Conservation (phyloP, 1,140 invertebrate species). For the Orchesella cincta region DNA sequence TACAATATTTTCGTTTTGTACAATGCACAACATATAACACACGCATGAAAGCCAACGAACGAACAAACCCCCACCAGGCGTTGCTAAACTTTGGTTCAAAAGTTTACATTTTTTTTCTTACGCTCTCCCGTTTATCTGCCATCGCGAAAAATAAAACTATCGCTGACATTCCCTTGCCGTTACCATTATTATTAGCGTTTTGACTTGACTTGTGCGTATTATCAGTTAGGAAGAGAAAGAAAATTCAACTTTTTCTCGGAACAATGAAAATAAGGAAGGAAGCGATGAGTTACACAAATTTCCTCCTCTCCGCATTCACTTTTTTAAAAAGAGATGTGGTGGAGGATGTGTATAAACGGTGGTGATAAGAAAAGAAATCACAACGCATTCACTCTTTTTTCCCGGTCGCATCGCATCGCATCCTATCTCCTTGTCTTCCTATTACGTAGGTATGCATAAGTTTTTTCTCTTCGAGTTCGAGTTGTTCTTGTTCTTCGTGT, state of each 20-base stretch:
- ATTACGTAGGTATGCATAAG: too few relatives aligned
- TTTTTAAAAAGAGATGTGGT: neutral
- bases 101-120: too few relatives aligned
- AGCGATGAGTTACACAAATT: slow-evolving; percentile 4
- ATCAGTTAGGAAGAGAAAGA: neutral
- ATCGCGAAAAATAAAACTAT: too few relatives aligned
- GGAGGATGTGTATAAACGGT: too few relatives aligned
- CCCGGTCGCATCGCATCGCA: too few relatives aligned
- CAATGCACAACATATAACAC: too few relatives aligned
- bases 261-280: slow-evolving; percentile 9
- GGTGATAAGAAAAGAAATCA: neutral
- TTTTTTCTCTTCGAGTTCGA: too few relatives aligned
- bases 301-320: neutral
- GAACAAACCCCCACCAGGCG: neutral
- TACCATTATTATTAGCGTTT: slow-evolving; percentile 18
- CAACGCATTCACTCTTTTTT: too few relatives aligned
- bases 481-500: too few relatives aligned
- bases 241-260: slow-evolving; percentile 16
- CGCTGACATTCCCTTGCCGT: neutral
- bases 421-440: neutral
- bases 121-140: too few relatives aligned
- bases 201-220: neutral
- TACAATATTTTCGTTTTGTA: too few relatives aligned
- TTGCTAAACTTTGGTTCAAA: neutral
- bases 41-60: too few relatives aligned